Evolutionary conservation across 1,140 invertebrate genomes (phyloP).

Genomic region (Pseudobourletiella spinata): DNA sequence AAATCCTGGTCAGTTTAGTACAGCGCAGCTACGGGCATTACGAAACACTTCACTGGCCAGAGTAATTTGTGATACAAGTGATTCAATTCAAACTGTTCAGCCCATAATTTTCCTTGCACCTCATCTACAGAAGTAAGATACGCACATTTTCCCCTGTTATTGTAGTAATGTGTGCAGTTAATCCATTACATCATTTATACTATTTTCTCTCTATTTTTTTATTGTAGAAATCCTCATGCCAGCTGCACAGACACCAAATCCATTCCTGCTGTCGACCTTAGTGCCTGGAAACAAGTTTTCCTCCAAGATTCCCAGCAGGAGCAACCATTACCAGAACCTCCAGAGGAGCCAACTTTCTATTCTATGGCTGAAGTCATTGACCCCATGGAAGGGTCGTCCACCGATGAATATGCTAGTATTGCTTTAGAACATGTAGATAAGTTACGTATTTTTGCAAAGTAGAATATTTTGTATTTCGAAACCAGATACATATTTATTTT

Average conservation of each 20-base stretch:
- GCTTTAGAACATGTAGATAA: slow-evolving; percentile 9
- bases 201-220: not conserved
- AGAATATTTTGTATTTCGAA: too few relatives aligned
- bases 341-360: slow-evolving; percentile 15
- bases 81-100: slow-evolving; percentile 44
- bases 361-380: slow-evolving; percentile 6
- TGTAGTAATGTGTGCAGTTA: not conserved
- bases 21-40: slow-evolving; percentile 51
- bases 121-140: slow-evolving; percentile 31
- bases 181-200: not conserved
- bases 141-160: not conserved
- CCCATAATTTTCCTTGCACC: slow-evolving; percentile 39
- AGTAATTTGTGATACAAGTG: slow-evolving; percentile 59
- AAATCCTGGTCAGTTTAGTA: slow-evolving; percentile 64
- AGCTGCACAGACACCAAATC: slow-evolving; percentile 14
- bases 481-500: too few relatives aligned
- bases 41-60: slow-evolving; percentile 57
- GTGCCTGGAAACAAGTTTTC: slow-evolving; percentile 12
- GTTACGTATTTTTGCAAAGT: not conserved
- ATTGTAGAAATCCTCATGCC: slow-evolving; percentile 21
- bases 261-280: slow-evolving; percentile 13
- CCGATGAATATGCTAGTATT: not conserved
- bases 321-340: not conserved
- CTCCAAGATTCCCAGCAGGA: not conserved
- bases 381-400: not conserved